Conservation (phyloP, 1,140 invertebrate genomes). For the Saxidomus purpurata region DNA sequence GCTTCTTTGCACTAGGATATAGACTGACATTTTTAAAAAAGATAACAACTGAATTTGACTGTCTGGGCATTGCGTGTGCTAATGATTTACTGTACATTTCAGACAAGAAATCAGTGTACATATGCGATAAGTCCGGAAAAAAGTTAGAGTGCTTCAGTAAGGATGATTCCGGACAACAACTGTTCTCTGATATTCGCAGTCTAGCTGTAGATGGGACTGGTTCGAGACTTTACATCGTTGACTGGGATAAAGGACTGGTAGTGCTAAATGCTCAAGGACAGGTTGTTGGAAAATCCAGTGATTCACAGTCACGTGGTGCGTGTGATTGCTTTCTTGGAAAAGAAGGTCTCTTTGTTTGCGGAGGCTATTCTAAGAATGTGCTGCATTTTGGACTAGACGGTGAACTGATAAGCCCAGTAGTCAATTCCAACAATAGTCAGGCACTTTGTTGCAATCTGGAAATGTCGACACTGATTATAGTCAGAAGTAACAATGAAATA, state of each 20-base stretch:
- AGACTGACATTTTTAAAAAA: background rate
- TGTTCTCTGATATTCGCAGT: background rate
- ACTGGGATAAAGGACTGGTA: background rate
- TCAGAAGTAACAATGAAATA: background rate
- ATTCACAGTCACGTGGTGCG: background rate
- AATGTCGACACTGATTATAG: background rate
- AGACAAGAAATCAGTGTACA: background rate
- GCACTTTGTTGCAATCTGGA: slow-evolving; percentile 7
- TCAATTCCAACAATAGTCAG: no score
- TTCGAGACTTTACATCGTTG: background rate
- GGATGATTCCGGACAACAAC: background rate
- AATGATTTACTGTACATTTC: background rate
- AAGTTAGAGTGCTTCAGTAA: background rate
- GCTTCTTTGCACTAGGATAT: background rate
- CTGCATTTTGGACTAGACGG: slow-evolving; percentile 1
- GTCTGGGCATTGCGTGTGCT: background rate
- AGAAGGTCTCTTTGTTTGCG: background rate
- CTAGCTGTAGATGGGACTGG: background rate
- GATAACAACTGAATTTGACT: background rate
- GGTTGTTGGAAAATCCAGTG: background rate
- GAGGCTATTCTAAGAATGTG: background rate
- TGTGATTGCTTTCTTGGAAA: background rate
- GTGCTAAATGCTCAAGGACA: background rate
- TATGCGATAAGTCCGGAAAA: background rate
- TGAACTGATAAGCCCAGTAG: background rate